Conservation (phyloP, 2,113 vertebrate genomes). For the Zootoca vivipara region DNA sequence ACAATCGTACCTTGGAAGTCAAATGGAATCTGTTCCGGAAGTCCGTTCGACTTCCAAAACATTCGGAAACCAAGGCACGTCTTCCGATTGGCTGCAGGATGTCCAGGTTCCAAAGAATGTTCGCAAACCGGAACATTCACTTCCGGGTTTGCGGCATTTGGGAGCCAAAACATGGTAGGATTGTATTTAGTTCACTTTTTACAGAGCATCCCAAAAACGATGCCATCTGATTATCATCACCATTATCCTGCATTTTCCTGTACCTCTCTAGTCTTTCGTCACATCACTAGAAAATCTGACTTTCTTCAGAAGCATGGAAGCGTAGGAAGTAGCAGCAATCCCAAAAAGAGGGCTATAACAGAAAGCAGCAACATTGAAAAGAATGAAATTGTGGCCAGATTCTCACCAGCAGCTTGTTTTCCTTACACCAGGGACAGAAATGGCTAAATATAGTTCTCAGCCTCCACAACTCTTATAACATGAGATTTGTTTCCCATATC, state of each 20-base stretch:
- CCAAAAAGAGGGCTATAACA: background rate
- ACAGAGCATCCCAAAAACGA: background rate
- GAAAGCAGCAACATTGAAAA: background rate
- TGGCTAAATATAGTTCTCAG: background rate
- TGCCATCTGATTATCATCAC: background rate
- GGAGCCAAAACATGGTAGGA: too few relatives aligned
- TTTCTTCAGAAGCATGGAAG: background rate
- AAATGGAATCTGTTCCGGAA: too few relatives aligned
- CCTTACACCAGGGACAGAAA: background rate
- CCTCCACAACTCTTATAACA: background rate
- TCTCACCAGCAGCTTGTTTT: slow-evolving; percentile 1
- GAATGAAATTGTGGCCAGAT: background rate
- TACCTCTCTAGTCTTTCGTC: background rate
- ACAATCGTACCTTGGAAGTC: too few relatives aligned
- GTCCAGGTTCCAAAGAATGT: too few relatives aligned
- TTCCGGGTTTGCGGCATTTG: too few relatives aligned
- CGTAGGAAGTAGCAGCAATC: background rate
- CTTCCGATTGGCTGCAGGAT: too few relatives aligned
- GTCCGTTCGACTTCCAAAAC: too few relatives aligned
- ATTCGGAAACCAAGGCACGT: too few relatives aligned
- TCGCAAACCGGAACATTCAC: too few relatives aligned
- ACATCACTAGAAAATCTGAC: background rate
- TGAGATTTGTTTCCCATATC: background rate
- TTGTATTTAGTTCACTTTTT: background rate
- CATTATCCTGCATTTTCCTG: background rate